phyloP scores from a whole-genome alignment of 1,140 invertebrate genomes.

The Schlechtendalia chinensis region DNA sequence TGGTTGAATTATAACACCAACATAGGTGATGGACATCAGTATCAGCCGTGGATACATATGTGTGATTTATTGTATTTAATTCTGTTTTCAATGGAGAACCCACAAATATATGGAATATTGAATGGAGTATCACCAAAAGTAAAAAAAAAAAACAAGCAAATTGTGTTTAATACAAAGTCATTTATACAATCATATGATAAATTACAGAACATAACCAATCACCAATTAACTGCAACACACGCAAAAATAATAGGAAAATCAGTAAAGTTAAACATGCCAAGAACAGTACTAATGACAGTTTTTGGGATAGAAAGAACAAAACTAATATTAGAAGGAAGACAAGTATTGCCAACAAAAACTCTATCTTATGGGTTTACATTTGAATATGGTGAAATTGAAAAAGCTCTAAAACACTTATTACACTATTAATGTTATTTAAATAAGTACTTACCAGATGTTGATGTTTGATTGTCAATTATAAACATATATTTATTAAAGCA shows the following conservation, averaged over 20 bases:
- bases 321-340: conserved; percentile 7
- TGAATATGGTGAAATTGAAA: background rate
- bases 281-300: background rate
- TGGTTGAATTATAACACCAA: conserved; percentile 80
- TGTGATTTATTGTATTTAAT: conserved; percentile 71
- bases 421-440: too few species aligned
- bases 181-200: background rate
- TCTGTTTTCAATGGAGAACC: conserved; percentile 71
- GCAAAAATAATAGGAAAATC: background rate
- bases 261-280: background rate
- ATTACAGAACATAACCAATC: background rate
- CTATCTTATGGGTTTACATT: background rate
- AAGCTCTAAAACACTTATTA: background rate
- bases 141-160: background rate
- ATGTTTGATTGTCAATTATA: too few species aligned
- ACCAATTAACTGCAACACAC: background rate
- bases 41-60: conserved; percentile 93
- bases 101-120: conserved; percentile 69
- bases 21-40: conserved; percentile 78
- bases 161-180: background rate
- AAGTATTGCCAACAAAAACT: background rate
- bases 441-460: background rate
- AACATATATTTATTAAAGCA: too few species aligned
- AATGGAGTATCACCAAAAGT: conserved; percentile 87
- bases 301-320: conserved; percentile 1